These are phyloP conservation scores for Cheiracanthium punctorium DNA, from an alignment of 2,888 invertebrate genomes.

Conservation along the genomic window DNA sequence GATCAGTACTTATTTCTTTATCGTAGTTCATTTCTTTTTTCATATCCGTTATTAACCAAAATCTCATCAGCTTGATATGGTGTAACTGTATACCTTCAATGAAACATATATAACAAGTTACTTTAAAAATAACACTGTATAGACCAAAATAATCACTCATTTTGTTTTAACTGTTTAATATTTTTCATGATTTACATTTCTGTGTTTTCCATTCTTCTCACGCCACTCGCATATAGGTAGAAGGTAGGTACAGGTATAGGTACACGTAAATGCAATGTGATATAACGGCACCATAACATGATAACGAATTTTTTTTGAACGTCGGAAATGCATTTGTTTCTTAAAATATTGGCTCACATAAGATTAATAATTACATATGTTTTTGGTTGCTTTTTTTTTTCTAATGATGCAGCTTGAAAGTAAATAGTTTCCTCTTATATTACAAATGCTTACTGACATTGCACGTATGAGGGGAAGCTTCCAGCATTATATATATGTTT, in stretches of 20 bases:
- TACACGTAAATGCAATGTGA: slow-evolving; percentile 25
- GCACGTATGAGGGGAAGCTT: not conserved
- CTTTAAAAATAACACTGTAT: too few species aligned
- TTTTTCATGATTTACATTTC: too few species aligned
- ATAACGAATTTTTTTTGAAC: slow-evolving; percentile 21
- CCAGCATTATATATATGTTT: not conserved
- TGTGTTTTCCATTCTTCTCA: too few species aligned
- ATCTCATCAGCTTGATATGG: too few species aligned
- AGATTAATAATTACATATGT: slow-evolving; percentile 52
- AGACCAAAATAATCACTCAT: too few species aligned
- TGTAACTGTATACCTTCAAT: too few species aligned
- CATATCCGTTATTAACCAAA: too few species aligned
- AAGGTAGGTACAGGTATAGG: slow-evolving; percentile 18
- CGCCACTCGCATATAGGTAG: not conserved
- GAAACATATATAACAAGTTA: too few species aligned
- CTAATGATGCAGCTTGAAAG: slow-evolving; percentile 60
- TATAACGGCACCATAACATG: slow-evolving; percentile 35
- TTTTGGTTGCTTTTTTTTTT: not conserved
- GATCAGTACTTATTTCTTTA: too few species aligned
- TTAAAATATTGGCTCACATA: slow-evolving; percentile 66
- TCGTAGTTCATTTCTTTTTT: too few species aligned
- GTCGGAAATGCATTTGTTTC: slow-evolving; percentile 27
- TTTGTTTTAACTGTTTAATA: too few species aligned
- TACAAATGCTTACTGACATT: not conserved
- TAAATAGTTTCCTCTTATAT: slow-evolving; percentile 34